Conservation (phyloP, 2,888 invertebrate species). For the Lasiommata megera region DNA sequence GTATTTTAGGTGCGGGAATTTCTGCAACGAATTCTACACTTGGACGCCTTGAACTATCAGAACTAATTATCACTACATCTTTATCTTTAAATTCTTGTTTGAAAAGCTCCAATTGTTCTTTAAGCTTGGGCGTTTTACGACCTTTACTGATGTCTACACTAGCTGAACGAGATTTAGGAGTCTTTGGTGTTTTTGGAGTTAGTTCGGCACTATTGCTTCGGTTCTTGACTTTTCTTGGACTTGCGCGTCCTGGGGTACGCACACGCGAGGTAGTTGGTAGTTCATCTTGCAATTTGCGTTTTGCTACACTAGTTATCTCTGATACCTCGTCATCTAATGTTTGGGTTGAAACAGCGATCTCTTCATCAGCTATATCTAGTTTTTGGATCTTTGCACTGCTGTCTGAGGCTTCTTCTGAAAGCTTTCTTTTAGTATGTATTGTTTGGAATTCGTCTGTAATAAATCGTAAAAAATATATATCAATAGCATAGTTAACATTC, state of each 20-base stretch:
- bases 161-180: slow-evolving; percentile 60
- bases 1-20: slow-evolving; percentile 45
- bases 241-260: slow-evolving; percentile 55
- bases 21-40: slow-evolving; percentile 56
- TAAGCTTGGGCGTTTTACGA: slow-evolving; percentile 49
- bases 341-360: slow-evolving; percentile 51
- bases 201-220: slow-evolving; percentile 67
- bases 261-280: slow-evolving; percentile 58
- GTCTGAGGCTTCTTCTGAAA: slow-evolving; percentile 50
- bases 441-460: slow-evolving; percentile 49
- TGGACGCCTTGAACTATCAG: slow-evolving; percentile 46
- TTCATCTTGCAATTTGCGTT: slow-evolving; percentile 48
- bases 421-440: slow-evolving; percentile 57
- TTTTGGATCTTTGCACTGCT: slow-evolving; percentile 61
- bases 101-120: slow-evolving; percentile 39
- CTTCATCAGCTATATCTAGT: slow-evolving; percentile 50
- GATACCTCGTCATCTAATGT: slow-evolving; percentile 66
- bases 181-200: slow-evolving; percentile 60
- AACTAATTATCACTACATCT: slow-evolving; percentile 32
- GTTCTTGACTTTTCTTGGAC: slow-evolving; percentile 59
- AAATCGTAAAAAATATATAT: not conserved
- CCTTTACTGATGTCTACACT: slow-evolving; percentile 60
- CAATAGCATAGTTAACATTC: not conserved
- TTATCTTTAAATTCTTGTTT: slow-evolving; percentile 35
- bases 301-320: slow-evolving; percentile 51